Conservation (phyloP, 2,888 invertebrate species). For the Orchestes rusci region DNA sequence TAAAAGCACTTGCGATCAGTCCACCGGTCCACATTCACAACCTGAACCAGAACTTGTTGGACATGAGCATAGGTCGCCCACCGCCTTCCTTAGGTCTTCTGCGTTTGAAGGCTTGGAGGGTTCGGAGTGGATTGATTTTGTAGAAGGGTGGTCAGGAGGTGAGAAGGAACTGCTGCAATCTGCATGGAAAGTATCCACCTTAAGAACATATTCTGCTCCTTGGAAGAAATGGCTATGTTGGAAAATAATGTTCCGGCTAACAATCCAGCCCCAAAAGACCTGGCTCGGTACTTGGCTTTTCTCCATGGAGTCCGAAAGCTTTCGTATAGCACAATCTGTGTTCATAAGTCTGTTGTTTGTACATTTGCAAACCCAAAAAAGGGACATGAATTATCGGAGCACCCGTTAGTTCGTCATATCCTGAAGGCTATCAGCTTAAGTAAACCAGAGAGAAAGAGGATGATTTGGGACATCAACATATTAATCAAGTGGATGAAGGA, state of each 20-base stretch:
- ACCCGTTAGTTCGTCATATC: conserved; percentile 23
- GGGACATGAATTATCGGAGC: conserved; percentile 4
- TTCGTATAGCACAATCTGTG: conserved; percentile 9
- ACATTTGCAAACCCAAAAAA: conserved; percentile 10
- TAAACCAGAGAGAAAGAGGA: conserved; percentile 1
- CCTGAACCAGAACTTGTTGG: conserved; percentile 15
- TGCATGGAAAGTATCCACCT: conserved; percentile 15
- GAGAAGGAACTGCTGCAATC: conserved; percentile 18
- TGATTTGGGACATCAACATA: conserved; percentile 16
- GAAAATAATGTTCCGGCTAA: conserved; percentile 5
- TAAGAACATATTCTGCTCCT: conserved; percentile 14
- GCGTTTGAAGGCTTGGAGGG: conserved; percentile 19
- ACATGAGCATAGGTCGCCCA: conserved; percentile 8
- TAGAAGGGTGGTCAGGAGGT: conserved; percentile 23
- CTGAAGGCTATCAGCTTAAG: conserved; percentile 22
- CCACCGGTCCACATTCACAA: conserved; percentile 17
- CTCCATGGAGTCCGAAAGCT: conserved; percentile 2
- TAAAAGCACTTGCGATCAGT: conserved; percentile 30
- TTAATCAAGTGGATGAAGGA: conserved; percentile 5
- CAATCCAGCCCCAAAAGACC: conserved; percentile 4
- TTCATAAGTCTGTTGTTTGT: conserved; percentile 14
- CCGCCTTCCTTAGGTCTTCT: conserved; percentile 10
- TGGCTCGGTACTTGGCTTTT: conserved; percentile 6
- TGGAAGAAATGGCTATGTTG: conserved; percentile 12
- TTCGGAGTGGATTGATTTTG: conserved; percentile 15